These are phyloP conservation scores for Archaeoteleia sp. DNA, from an alignment of 2,888 invertebrate species.

Conservation along the genomic window DNA sequence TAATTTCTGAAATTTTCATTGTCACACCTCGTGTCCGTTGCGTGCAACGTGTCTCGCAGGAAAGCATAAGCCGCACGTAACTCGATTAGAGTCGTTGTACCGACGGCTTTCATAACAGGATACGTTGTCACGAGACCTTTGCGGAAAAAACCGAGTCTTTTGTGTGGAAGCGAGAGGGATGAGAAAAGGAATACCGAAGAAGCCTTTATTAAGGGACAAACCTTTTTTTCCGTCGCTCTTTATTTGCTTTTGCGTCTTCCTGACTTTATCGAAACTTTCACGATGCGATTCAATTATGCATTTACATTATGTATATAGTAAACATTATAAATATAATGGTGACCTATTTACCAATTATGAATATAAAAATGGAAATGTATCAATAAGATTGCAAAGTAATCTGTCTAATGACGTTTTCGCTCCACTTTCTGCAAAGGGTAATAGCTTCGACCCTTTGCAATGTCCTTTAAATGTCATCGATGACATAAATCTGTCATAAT, in stretches of 20 bases:
- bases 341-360: too few relatives aligned
- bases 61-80: constrained; percentile 8
- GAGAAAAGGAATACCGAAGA: not conserved
- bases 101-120: constrained; percentile 9
- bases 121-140: constrained; percentile 7
- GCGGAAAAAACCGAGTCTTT: constrained; percentile 9
- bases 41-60: constrained; percentile 5
- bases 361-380: too few relatives aligned
- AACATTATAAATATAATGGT: too few relatives aligned
- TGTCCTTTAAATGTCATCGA: constrained; percentile 27
- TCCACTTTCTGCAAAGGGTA: constrained; percentile 19
- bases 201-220: too few relatives aligned
- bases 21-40: constrained; percentile 6
- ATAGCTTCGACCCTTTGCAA: constrained; percentile 8
- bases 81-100: constrained; percentile 19
- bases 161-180: not conserved
- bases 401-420: too few relatives aligned
- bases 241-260: too few relatives aligned
- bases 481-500: constrained; percentile 8
- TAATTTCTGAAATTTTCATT: constrained; percentile 18
- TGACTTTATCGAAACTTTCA: too few relatives aligned
- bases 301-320: too few relatives aligned
- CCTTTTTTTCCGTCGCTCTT: too few relatives aligned
- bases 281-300: too few relatives aligned
- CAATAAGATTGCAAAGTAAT: too few relatives aligned